phyloP scores from a whole-genome alignment of 2,113 vertebrate species.

The Vidua chalybeata region DNA sequence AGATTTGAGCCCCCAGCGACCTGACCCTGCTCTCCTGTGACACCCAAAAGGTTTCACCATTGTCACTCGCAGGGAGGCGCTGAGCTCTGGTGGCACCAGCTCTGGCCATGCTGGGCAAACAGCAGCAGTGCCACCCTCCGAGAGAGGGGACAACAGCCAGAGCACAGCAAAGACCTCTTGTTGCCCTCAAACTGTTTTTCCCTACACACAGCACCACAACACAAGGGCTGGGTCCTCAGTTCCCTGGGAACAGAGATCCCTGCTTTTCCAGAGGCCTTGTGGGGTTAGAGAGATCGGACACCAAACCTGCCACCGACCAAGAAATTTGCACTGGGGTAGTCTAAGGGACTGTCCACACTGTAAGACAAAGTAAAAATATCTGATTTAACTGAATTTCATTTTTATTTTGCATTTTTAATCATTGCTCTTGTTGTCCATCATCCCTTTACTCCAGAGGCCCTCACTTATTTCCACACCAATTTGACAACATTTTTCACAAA shows the following conservation, averaged over 20 bases:
- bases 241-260: neutral
- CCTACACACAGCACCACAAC: fast-evolving
- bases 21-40: neutral
- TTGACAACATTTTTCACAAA: neutral
- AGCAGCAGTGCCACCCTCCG: fast-evolving
- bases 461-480: neutral
- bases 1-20: fast-evolving
- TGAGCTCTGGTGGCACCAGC: neutral
- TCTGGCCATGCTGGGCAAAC: neutral
- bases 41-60: neutral
- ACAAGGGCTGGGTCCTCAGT: fast-evolving
- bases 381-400: neutral
- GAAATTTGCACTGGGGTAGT: neutral
- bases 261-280: neutral
- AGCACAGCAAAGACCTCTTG: neutral
- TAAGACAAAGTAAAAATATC: neutral
- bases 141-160: neutral
- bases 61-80: fast-evolving
- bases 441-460: neutral
- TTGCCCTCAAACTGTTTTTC: neutral
- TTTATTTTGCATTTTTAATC: neutral
- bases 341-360: neutral
- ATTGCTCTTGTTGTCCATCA: neutral
- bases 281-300: neutral
- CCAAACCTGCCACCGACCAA: fast-evolving